phyloP scores from a whole-genome alignment of 2,113 vertebrate genomes.

The Ammodytes marinus region DNA sequence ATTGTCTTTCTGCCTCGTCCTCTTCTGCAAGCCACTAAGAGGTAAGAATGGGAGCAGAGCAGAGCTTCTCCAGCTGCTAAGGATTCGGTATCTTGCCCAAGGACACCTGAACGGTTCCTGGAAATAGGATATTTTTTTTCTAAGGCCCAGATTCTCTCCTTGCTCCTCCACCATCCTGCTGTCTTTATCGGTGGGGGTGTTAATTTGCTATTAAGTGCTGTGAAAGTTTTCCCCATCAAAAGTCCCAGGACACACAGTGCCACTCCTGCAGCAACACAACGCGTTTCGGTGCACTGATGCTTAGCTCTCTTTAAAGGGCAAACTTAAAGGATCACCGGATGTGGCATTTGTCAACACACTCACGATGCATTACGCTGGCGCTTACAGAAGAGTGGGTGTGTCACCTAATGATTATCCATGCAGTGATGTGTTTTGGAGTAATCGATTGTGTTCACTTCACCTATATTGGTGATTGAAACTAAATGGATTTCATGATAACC shows the following conservation, averaged over 20 bases:
- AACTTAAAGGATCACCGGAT: conserved; percentile 72
- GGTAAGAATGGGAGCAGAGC: conserved; percentile 5
- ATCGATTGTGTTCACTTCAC: background rate
- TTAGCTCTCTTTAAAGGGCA: conserved; percentile 73
- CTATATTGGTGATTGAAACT: background rate
- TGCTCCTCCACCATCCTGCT: conserved; percentile 5
- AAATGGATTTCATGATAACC: no score
- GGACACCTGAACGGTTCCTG: conserved; percentile 30
- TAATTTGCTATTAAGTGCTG: conserved; percentile 28
- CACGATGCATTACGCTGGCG: conserved; percentile 53
- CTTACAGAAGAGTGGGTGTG: conserved; percentile 4
- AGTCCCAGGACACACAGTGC: conserved; percentile 31
- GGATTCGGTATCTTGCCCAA: conserved; percentile 27
- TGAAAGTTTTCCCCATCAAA: conserved; percentile 57
- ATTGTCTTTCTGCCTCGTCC: conserved; percentile 29
- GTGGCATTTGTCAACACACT: conserved; percentile 61
- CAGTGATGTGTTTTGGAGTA: background rate
- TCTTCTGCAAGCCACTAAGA: background rate
- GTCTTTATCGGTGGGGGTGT: conserved; percentile 16
- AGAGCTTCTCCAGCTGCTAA: conserved; percentile 28
- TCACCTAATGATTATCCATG: background rate
- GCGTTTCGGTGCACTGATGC: conserved; percentile 49
- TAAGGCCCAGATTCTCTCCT: background rate
- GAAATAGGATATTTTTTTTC: conserved; percentile 16
- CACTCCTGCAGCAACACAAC: conserved; percentile 35